Conservation (phyloP, 2,797 vertebrate genomes). For the Galaxias olidus region DNA sequence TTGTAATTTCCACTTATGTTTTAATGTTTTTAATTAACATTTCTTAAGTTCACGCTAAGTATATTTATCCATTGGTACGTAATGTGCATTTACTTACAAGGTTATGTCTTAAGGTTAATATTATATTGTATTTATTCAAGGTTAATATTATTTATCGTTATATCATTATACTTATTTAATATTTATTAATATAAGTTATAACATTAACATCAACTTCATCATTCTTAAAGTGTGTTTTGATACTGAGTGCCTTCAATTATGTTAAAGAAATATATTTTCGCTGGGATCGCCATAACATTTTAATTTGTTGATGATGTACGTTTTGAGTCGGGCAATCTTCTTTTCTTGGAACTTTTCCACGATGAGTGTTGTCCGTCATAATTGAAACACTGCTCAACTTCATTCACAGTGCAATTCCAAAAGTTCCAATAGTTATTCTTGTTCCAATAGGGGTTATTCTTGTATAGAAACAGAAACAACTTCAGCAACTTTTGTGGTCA, state of each 20-base stretch:
- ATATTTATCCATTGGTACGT: conserved; percentile 8
- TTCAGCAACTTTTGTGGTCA: too few relatives aligned
- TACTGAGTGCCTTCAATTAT: conserved; percentile 61
- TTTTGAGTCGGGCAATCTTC: conserved; percentile 26
- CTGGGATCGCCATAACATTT: conserved; percentile 51
- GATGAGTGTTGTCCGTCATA: too few relatives aligned
- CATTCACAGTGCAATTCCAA: too few relatives aligned
- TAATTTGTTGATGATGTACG: conserved; percentile 32
- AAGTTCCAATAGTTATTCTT: too few relatives aligned
- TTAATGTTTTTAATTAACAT: conserved; percentile 10
- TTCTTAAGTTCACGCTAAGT: background rate
- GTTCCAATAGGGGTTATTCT: too few relatives aligned
- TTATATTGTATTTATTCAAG: conserved; percentile 26
- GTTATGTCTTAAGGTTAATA: conserved; percentile 11
- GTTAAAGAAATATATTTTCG: conserved; percentile 24
- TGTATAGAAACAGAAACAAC: too few relatives aligned
- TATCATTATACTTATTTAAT: conserved; percentile 33
- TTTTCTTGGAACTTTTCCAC: conserved; percentile 10
- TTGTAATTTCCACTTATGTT: conserved; percentile 10
- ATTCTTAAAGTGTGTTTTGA: conserved; percentile 39
- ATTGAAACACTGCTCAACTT: too few relatives aligned
- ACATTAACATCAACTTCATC: conserved; percentile 13
- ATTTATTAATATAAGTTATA: conserved; percentile 25
- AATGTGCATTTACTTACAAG: conserved; percentile 16
- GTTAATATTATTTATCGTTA: conserved; percentile 15